Base-by-base conservation (phyloP, 2,888 invertebrate genomes). In the Drosophila buzzatii region DNA sequence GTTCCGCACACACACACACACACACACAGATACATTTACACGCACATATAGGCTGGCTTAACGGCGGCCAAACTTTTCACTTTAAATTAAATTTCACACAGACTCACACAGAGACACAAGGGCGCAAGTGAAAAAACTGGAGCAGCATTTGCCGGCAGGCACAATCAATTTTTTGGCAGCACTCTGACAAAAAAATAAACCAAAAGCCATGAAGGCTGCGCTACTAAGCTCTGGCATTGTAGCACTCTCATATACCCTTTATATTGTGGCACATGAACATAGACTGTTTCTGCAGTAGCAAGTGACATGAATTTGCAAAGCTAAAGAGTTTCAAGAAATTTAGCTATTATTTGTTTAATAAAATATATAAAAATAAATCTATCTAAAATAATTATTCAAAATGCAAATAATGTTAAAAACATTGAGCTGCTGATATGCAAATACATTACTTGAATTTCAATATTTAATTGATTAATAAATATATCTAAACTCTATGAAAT, bases 31-130 rank as follows among this genome's bases (percentile, higher is more conserved):
- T 41, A 2, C 31, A 18, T 12, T 27, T 47, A 42, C 33, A 51
- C 23, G 56, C 39, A 18, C 42, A 64, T 23, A 41, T 60, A 58
- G 57, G 62, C 62, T 49, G 42, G 68, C 66, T 78, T 79, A 79
- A 85, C 71, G 76, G 76, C 71, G 87, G 69, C 51, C 79, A 82
- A 83, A 83, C 85, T 83, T 83, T 87, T 87, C 77, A 82, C 80
- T 83, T 83, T 70, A 79, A 82, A 83, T 87, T 87, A 85, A 87
- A 87, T 85, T 85, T 82, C 47, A 68, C 62, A 47, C 70, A 72
- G 45, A 56, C 49, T 42, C 41, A 60, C 33, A 58, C 37, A 45
- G 37, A 49, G 64, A 55, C 62, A 55, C 51, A 55, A 51, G 55
- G 60, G 60, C 35, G 53, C 55, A 55, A 58, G 64, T 69, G 59